Conservation (phyloP, 2,888 invertebrate genomes). For the Erannis defoliaria region DNA sequence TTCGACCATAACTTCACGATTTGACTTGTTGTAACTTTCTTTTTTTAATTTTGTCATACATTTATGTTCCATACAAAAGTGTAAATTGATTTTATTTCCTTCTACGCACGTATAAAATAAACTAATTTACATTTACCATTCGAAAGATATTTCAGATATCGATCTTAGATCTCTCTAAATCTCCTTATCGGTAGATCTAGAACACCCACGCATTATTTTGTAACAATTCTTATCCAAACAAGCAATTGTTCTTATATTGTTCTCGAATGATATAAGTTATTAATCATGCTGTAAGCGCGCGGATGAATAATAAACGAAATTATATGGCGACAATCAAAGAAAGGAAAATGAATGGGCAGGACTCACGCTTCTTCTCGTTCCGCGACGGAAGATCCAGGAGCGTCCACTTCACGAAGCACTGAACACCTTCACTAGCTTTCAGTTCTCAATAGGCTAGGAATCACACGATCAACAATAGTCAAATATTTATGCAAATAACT, state of each 20-base stretch:
- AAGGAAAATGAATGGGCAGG: too few relatives aligned
- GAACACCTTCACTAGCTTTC: too few relatives aligned
- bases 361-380: too few relatives aligned
- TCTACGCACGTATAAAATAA: slow-evolving; percentile 22
- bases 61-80: slow-evolving; percentile 35
- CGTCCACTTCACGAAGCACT: too few relatives aligned
- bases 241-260: slow-evolving; percentile 53
- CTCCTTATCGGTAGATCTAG: slow-evolving; percentile 52
- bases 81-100: slow-evolving; percentile 25
- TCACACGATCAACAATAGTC: too few relatives aligned
- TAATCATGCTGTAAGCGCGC: slow-evolving; percentile 36
- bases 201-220: slow-evolving; percentile 42
- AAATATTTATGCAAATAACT: too few relatives aligned
- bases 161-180: slow-evolving; percentile 44
- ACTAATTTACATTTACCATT: slow-evolving; percentile 60
- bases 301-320: too few relatives aligned
- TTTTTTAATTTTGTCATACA: slow-evolving; percentile 14
- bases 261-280: slow-evolving; percentile 22
- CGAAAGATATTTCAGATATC: slow-evolving; percentile 53
- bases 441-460: too few relatives aligned
- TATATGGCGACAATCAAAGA: too few relatives aligned
- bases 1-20: slow-evolving; percentile 4
- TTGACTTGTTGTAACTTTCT: slow-evolving; percentile 16
- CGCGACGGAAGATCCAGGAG: too few relatives aligned
- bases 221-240: slow-evolving; percentile 54